Conservation (phyloP, 1,140 invertebrate genomes). For the Mercenaria mercenaria region DNA sequence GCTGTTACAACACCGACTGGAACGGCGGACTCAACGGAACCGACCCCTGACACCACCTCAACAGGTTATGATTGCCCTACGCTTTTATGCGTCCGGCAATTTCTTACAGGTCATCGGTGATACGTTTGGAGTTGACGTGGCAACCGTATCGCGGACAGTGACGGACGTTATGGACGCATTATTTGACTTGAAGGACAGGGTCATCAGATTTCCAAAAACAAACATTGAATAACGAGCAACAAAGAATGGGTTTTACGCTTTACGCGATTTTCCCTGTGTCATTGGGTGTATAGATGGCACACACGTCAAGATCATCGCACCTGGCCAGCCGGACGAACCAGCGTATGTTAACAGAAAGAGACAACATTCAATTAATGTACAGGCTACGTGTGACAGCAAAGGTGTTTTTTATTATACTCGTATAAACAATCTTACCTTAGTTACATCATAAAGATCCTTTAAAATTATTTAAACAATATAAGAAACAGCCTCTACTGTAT, state of each 20-base stretch:
- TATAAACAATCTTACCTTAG: neutral
- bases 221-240: neutral
- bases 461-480: neutral
- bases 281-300: slow-evolving; percentile 8
- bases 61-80: slow-evolving; percentile 30
- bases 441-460: neutral
- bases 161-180: no score
- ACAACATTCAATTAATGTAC: neutral
- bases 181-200: no score
- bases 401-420: neutral
- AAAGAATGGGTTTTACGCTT: neutral
- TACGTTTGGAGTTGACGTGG: no score
- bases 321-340: no score
- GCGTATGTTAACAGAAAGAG: slow-evolving; percentile 16
- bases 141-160: no score
- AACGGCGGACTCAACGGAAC: no score
- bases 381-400: slow-evolving; percentile 17
- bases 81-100: neutral
- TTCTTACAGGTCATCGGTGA: neutral
- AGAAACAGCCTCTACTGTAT: no score
- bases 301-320: no score
- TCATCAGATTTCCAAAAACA: neutral
- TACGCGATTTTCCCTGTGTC: neutral
- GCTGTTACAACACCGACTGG: neutral
- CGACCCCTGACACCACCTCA: no score